Evolutionary conservation across 2,888 invertebrate species (phyloP), one percentile per base, ranked within the genome.

Genomic region (Rhingia rostrata): DNA sequence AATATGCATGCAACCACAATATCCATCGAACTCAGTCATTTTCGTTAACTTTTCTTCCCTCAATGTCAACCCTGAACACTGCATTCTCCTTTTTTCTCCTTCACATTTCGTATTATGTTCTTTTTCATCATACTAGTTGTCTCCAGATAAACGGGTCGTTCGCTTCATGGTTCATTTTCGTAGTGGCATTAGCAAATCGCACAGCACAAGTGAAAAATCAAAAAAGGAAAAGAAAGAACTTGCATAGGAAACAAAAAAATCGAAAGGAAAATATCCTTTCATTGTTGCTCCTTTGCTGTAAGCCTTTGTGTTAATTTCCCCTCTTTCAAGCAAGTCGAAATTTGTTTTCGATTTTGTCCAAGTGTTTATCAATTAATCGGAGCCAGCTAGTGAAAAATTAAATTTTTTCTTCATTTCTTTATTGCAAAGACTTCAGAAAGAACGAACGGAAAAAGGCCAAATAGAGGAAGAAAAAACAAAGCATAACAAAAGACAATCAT

Each of bases 91-190:
- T 45, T 67, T 22, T 33, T 54, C 54, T 60, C 37, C 51, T 58
- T 39, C 32, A 37, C 14, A 53, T 14, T 73, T 73, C 61, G 67
- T 83, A 64, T 83, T 83, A 74, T 69, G 39, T 63, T 69, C 72
- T 64, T 69, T 63, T 54, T 72, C 22, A 45, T 70, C 70, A 47
- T 80, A 70, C 69, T 75, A 80, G 84, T 75, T 61, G 84, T 84
- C 84, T 84, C 79, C 75, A 84, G 84, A 70, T 66, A 80, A 80
- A 84, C 84, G 84, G 75, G 74, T 74, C 74, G 84, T 75, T 84
- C 69, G 80, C 33, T 79, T 84, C 80, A 39, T 61, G n/a, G 33
- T 84, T 80, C 84, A 84, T 60, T 75, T 72, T 84, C 74, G 66
- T 61, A 74, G 47, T 79, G 63, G 47, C 64, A 79, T 45, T 64